Evolutionary conservation across 1,140 invertebrate species (phyloP).

Genomic region (Macrobrachium nipponense): DNA sequence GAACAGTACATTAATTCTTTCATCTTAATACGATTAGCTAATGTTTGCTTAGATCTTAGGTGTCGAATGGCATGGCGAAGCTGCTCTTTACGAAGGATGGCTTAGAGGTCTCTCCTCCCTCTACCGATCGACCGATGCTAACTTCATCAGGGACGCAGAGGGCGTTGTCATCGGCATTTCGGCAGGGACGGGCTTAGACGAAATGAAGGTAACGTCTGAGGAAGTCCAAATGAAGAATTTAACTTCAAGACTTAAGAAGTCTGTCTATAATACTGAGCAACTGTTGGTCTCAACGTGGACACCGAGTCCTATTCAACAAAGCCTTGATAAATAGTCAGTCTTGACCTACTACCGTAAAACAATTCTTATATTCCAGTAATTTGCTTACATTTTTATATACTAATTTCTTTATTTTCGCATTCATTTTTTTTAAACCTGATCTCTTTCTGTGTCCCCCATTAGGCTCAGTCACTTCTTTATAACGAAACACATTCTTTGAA

Average conservation of each 20-base stretch:
- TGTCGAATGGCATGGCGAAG: constrained; percentile 44
- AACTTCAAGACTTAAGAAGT: neutral
- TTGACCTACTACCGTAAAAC: too few species aligned
- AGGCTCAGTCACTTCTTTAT: too few species aligned
- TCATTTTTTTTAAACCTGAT: too few species aligned
- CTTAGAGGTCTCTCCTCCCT: constrained; percentile 22
- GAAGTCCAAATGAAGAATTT: too few species aligned
- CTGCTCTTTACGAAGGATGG: constrained; percentile 30
- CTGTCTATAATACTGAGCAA: neutral
- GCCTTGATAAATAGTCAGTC: too few species aligned
- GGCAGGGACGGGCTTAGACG: neutral
- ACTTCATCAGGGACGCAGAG: constrained; percentile 16
- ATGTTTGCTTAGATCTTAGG: constrained; percentile 16
- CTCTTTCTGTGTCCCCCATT: too few species aligned
- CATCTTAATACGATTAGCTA: too few species aligned
- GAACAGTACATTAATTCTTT: too few species aligned
- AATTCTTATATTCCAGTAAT: too few species aligned
- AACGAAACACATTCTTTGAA: too few species aligned
- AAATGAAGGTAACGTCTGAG: constrained; percentile 18
- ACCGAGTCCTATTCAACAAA: neutral
- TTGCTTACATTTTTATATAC: too few species aligned
- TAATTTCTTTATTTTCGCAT: too few species aligned
- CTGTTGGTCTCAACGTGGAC: neutral
- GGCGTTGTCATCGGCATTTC: constrained; percentile 13
- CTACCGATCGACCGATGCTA: constrained; percentile 26